These are phyloP conservation scores for Brachylomia viminalis DNA, from an alignment of 2,888 invertebrate genomes.

Conservation along the genomic window DNA sequence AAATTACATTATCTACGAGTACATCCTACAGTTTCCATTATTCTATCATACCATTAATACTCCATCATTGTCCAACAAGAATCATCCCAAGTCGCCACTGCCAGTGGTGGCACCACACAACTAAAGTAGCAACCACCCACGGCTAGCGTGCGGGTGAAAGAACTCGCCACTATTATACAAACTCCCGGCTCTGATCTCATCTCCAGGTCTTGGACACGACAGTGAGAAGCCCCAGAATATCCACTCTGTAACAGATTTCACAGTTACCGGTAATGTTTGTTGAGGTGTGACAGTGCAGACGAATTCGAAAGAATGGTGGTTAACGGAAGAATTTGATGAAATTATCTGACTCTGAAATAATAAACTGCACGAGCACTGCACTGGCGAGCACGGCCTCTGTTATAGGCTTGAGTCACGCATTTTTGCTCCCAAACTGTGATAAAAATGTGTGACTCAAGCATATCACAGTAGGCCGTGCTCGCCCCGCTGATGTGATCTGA, in stretches of 20 bases:
- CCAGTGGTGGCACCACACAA: conserved; percentile 41
- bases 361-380: no score
- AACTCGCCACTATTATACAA: conserved; percentile 71
- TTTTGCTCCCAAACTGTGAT: no score
- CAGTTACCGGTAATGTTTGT: neutral
- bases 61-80: neutral
- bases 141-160: conserved; percentile 71
- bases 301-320: neutral
- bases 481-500: no score
- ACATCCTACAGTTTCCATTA: neutral
- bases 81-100: conserved; percentile 58
- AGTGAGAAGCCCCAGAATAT: conserved; percentile 12
- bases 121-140: conserved; percentile 75
- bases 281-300: neutral
- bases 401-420: no score
- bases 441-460: no score
- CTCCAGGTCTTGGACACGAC: conserved; percentile 53
- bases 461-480: no score
- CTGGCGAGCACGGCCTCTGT: no score
- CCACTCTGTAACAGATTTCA: neutral
- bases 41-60: neutral
- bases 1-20: neutral
- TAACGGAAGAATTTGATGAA: no score
- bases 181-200: conserved; percentile 70
- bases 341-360: no score